Conservation (phyloP, 2,888 invertebrate genomes). For the Dendrolimus pini region DNA sequence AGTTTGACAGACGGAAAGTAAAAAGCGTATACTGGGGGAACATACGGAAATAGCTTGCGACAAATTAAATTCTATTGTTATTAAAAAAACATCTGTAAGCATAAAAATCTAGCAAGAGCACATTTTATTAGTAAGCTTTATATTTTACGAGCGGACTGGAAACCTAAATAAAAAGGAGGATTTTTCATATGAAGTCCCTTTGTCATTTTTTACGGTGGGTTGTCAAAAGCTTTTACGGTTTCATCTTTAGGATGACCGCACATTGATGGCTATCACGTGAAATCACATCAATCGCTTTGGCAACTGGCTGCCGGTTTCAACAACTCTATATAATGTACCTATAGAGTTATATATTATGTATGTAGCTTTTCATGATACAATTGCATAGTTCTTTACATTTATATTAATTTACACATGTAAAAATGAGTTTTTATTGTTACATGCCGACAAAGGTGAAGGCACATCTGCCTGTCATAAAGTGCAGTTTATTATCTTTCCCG, state of each 20-base stretch:
- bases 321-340: no score
- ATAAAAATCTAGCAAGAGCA: conserved; percentile 39
- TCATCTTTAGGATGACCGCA: conserved; percentile 32
- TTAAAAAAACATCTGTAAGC: conserved; percentile 28
- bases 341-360: no score
- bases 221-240: conserved; percentile 65
- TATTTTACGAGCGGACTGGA: conserved; percentile 56
- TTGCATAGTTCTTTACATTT: no score
- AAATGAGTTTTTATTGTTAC: no score
- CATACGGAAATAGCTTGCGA: conserved; percentile 27
- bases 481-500: no score
- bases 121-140: conserved; percentile 56
- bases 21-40: conserved; percentile 26
- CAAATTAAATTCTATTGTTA: conserved; percentile 41
- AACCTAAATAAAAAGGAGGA: conserved; percentile 59
- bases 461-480: no score
- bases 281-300: conserved; percentile 3
- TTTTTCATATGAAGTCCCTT: conserved; percentile 60
- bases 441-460: no score
- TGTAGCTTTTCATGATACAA: no score
- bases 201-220: conserved; percentile 64
- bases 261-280: not conserved
- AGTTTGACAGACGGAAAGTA: conserved; percentile 20
- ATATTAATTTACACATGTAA: no score
- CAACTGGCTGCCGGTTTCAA: not conserved